These are phyloP conservation scores for Rotaria macrura DNA, from an alignment of 2,888 invertebrate species.

Conservation along the genomic window DNA sequence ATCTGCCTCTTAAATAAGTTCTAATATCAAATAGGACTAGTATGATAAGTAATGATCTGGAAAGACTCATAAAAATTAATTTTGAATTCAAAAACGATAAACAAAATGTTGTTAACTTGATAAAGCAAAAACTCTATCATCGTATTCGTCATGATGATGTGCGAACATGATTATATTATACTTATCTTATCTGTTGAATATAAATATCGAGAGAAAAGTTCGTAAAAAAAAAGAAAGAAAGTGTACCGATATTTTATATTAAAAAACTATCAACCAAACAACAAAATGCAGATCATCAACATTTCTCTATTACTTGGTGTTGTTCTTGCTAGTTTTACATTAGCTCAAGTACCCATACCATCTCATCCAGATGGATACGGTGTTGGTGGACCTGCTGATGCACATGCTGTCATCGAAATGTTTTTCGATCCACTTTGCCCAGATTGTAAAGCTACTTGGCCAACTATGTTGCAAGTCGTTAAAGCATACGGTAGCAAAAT, in stretches of 20 bases:
- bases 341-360: slow-evolving; percentile 38
- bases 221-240: background rate
- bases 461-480: slow-evolving; percentile 38
- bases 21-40: background rate
- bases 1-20: background rate
- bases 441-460: slow-evolving; percentile 38
- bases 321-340: background rate
- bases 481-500: slow-evolving; percentile 38
- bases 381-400: slow-evolving; percentile 35
- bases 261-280: background rate
- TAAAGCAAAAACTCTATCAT: background rate
- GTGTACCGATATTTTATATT: background rate
- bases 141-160: background rate
- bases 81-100: too few relatives aligned
- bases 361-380: slow-evolving; percentile 39
- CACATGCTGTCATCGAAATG: slow-evolving; percentile 39
- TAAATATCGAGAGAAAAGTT: background rate
- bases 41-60: too few relatives aligned
- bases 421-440: slow-evolving; percentile 42
- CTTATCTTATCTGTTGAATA: background rate
- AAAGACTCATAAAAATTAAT: too few relatives aligned
- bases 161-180: background rate
- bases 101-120: background rate
- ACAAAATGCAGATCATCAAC: background rate
- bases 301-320: background rate